These are phyloP conservation scores for Protomyctophum bolini DNA, from an alignment of 2,113 vertebrate genomes.

Conservation along the genomic window DNA sequence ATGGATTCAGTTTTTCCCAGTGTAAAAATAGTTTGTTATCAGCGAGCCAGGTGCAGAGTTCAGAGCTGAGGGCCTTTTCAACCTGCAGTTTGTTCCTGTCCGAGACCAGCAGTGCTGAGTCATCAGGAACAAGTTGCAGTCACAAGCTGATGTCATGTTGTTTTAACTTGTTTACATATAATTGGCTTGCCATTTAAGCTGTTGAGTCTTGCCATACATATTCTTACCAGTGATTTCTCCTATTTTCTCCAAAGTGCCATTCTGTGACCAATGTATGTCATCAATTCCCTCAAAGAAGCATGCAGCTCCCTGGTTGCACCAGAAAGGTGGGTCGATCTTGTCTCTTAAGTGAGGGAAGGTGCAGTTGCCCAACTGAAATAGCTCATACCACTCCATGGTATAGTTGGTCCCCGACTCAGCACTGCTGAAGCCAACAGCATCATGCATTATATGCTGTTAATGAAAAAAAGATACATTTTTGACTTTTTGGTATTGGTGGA, in stretches of 20 bases:
- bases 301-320: conserved; percentile 99
- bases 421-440: conserved; percentile 93
- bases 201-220: not conserved
- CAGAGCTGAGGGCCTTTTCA: too few species aligned
- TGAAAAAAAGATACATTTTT: not conserved
- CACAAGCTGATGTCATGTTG: too few species aligned
- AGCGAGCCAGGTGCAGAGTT: too few species aligned
- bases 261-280: conserved; percentile 92
- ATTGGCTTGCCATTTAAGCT: too few species aligned
- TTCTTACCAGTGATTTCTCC: conserved; percentile 86
- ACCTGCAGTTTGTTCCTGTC: too few species aligned
- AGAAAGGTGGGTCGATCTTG: conserved; percentile 83
- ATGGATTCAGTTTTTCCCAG: too few species aligned
- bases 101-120: too few species aligned
- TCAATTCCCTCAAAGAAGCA: conserved; percentile 96
- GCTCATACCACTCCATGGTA: conserved; percentile 98
- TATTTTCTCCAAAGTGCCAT: conserved; percentile 89
- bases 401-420: conserved; percentile 84
- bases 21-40: too few species aligned
- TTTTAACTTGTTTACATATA: too few species aligned
- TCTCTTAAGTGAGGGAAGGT: conserved; percentile 94
- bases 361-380: conserved; percentile 97
- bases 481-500: not conserved
- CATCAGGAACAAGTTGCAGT: too few species aligned
- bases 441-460: conserved; percentile 95